Conservation (phyloP, 2,888 invertebrate species). For the Bhutanitis thaidina region DNA sequence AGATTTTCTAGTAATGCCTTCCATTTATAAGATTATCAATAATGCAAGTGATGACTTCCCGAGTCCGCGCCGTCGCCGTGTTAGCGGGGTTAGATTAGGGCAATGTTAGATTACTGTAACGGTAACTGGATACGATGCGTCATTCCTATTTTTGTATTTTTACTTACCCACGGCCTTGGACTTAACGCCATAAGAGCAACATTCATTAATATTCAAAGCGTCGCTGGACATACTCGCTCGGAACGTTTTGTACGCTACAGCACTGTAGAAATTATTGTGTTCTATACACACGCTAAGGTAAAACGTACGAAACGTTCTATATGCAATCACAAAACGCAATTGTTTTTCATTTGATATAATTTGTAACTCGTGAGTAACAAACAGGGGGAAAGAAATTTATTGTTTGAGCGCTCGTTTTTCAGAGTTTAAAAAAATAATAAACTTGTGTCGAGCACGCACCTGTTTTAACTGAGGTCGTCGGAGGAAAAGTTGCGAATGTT, state of each 20-base stretch:
- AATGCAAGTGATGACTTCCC: too few relatives aligned
- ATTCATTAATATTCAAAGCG: neutral
- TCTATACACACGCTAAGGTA: neutral
- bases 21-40: too few relatives aligned
- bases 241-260: constrained; percentile 2
- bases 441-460: too few relatives aligned
- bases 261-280: too few relatives aligned
- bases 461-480: too few relatives aligned
- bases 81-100: constrained; percentile 2
- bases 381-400: neutral
- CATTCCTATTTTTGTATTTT: constrained; percentile 14
- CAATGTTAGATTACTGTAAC: neutral
- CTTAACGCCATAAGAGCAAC: constrained; percentile 5
- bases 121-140: neutral
- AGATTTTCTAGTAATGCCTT: neutral
- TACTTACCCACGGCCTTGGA: constrained; percentile 9
- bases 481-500: too few relatives aligned
- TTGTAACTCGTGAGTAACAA: neutral
- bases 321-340: neutral
- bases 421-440: neutral
- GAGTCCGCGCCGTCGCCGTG: neutral
- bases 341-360: neutral
- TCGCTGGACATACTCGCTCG: neutral
- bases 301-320: neutral
- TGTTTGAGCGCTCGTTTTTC: neutral